Conservation (phyloP, 2,113 vertebrate genomes). For the Pedionomus torquatus region DNA sequence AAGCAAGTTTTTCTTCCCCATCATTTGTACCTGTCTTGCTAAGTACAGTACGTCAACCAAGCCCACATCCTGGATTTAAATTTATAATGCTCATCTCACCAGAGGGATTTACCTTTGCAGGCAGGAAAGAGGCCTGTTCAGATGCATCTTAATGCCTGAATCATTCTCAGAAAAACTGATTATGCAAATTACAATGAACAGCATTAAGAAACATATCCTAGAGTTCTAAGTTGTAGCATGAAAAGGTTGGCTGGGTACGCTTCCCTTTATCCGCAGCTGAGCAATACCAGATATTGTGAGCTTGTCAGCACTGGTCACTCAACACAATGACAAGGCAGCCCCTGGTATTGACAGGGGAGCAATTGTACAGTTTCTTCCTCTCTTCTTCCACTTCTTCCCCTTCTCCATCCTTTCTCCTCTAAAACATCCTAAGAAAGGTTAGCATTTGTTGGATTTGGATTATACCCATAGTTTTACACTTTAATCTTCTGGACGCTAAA, state of each 20-base stretch:
- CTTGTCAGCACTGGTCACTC: neutral
- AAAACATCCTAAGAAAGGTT: neutral
- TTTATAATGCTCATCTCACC: conserved; percentile 54
- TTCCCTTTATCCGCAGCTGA: neutral
- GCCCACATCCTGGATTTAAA: conserved; percentile 60
- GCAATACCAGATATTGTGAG: neutral
- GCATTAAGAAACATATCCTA: conserved; percentile 12
- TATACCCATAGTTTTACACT: neutral
- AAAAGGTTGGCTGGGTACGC: neutral
- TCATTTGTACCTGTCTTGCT: conserved; percentile 56
- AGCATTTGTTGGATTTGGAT: neutral
- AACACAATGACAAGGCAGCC: neutral
- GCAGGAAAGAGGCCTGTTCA: conserved; percentile 27
- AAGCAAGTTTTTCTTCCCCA: conserved; percentile 28
- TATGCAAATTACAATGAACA: conserved; percentile 53
- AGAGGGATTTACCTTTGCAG: conserved; percentile 62
- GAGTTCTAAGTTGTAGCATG: neutral
- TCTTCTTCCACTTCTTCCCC: neutral
- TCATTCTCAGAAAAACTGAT: conserved; percentile 62
- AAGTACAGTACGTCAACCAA: conserved; percentile 19
- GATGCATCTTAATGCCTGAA: conserved; percentile 60
- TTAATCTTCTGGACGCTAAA: neutral
- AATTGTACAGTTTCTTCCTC: neutral
- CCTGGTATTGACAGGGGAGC: neutral
- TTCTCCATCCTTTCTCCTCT: neutral